Base-by-base conservation (phyloP, 2,888 invertebrate genomes). In the Cryptocheilus praepositus region DNA sequence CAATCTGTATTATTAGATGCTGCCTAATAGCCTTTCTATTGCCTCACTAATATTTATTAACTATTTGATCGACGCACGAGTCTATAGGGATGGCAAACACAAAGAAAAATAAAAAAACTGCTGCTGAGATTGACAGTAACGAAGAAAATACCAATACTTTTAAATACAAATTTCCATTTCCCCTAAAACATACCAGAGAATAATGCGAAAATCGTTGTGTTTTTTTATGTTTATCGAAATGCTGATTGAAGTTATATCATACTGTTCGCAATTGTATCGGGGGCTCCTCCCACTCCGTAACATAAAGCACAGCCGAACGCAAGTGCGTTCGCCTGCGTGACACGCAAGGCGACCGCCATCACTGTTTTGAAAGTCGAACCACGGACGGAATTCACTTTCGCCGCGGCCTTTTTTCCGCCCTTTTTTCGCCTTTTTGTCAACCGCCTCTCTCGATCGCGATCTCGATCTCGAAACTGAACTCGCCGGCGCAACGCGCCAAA, bases 311-410 rank as follows among this genome's bases (percentile, higher is more conserved):
- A 11, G 46, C 15, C 36, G 46, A n/a, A 61, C 65, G 46, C 53
- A 70, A 67, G 52, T 43, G 36, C 63, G 61, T 49, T 36, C 36
- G 53, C 51, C 51, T 56, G 57, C 68, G 63, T 46, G 61, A 63
- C 63, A 56, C 66, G 22, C 62, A 55, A 21, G 63, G 52, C 56
- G 61, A 58, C 28, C 45, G 53, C 49, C 28, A 53, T 61, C 36
- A 36, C 36, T 70, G 61, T 78, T 79, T 79, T 78, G 76, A 78
- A 78, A 79, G 78, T 71, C 76, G 73, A 64, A 58, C 63, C 69
- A 53, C 59, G 52, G 36, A 61, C 64, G 78, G 80, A 81, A 80
- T 81, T 81, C 76, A 81, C 81, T 81, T 81, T 81, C 81, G 81
- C 81, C 67, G 74, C 66, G 61, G 57, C 16, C 46, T 21, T 54